Base-by-base conservation (phyloP, 2,113 vertebrate species). In the Heterotis niloticus region DNA sequence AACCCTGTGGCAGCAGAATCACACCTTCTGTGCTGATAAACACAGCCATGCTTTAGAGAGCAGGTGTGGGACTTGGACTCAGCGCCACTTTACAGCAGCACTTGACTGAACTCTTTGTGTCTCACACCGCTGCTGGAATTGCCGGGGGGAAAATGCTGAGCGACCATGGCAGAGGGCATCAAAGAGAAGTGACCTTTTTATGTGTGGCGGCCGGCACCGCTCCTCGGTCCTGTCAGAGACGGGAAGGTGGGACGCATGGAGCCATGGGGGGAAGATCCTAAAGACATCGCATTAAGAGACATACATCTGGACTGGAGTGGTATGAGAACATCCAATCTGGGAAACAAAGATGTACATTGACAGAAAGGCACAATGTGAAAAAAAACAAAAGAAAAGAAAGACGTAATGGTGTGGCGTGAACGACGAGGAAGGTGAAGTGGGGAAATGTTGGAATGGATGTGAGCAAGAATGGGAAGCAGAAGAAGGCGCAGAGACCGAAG, bases 261-360 rank as follows among this genome's bases (percentile, higher is more conserved):
- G 28, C 67, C 67, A 18, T 26, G 34, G 14, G 16, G 29, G 12
- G 17, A 26, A 26, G 18, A 51, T 51, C 9, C 7, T 2, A 7
- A 44, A 44, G 34, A 44, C 34, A 44, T 7, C 7, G 2, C 34
- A 44, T 26, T 51, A 44, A n/a, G 75, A 59, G n/a, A 66, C 65
- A 57, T 11, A 78, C 76, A 67, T 77, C 76, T 67, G 64, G 64
- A 72, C 70, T 52, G 70, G 12, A 13, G 10, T 20, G 20, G 51
- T 1, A 14, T 34, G 18, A 18, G 23, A 34, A 73, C 17, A 54
- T 18, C 5, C n/a, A 23, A 54, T n/a, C 34, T 16, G 5, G 4
- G 14, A 67, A 11, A 64, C 59, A 76, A 34, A 29, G 28, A 64
- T 51, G 68, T 14, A 18, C 54, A 23, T 17, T 20, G 10, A 16